Percentiles rank a stretch among this genome's conserved stretches.
These are phyloP conservation scores for Onychorhynchus coronatus DNA, from an alignment of 2,113 vertebrate species.

Conservation along the genomic window DNA sequence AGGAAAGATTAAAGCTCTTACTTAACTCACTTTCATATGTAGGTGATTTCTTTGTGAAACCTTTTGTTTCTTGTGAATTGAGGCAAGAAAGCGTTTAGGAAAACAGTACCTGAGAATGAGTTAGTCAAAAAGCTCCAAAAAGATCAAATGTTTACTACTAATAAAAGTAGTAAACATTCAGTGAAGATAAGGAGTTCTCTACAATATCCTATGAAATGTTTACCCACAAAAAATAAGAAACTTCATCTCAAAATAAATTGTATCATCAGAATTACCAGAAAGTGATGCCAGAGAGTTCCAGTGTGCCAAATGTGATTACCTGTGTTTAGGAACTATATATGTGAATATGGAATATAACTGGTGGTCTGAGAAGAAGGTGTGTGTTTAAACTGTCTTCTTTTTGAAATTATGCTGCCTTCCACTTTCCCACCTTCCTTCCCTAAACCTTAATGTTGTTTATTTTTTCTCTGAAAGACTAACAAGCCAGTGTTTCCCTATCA, in stretches of 20 bases:
- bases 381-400: neutral
- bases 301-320: rapidly evolving
- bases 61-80: neutral
- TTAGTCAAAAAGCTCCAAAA: neutral
- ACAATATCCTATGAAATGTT: neutral
- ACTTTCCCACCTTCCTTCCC: neutral
- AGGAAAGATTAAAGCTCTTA: neutral
- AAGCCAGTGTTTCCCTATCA: neutral
- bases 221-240: neutral
- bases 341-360: neutral
- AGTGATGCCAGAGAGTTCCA: neutral
- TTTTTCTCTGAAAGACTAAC: neutral
- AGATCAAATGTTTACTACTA: neutral
- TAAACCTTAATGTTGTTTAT: neutral
- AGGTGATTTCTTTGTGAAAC: neutral
- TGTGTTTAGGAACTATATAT: neutral
- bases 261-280: neutral
- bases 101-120: neutral
- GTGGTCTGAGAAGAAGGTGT: neutral
- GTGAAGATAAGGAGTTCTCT: neutral
- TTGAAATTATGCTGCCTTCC: neutral
- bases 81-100: neutral
- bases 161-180: neutral
- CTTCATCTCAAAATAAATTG: neutral
- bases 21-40: neutral